Conservation (phyloP, 2,113 vertebrate species). For the Procavia capensis region DNA sequence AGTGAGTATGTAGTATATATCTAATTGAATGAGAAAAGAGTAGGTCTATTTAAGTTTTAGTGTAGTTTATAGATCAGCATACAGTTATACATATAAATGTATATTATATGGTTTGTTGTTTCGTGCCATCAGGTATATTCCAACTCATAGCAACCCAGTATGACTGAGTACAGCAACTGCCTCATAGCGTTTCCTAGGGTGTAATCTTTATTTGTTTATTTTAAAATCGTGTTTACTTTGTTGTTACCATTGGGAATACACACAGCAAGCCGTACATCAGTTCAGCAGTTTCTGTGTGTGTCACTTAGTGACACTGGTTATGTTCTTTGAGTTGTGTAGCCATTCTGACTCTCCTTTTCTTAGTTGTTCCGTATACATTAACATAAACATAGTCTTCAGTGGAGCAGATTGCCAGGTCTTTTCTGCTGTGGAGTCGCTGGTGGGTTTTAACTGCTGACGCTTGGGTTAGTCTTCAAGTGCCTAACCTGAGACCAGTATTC, state of each 20-base stretch:
- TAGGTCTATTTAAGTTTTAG: slow-evolving; percentile 24
- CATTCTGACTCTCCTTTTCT: background rate
- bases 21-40: slow-evolving; percentile 9
- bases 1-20: background rate
- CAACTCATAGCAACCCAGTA: too few relatives aligned
- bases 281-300: background rate
- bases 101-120: too few relatives aligned
- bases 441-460: background rate
- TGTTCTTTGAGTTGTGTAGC: background rate
- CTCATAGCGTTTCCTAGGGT: too few relatives aligned
- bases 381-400: background rate
- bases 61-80: background rate
- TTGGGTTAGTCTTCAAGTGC: background rate
- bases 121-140: too few relatives aligned
- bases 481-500: background rate
- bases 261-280: background rate
- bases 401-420: background rate
- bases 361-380: background rate
- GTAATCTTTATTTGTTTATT: too few relatives aligned
- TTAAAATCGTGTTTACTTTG: too few relatives aligned
- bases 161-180: too few relatives aligned
- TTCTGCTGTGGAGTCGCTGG: background rate
- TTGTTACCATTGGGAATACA: too few relatives aligned
- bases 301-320: background rate
- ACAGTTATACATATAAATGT: background rate